Percentiles rank a stretch among this genome's conserved stretches.
Conservation (phyloP, 1,140 invertebrate genomes). For the Halesus radiatus region DNA sequence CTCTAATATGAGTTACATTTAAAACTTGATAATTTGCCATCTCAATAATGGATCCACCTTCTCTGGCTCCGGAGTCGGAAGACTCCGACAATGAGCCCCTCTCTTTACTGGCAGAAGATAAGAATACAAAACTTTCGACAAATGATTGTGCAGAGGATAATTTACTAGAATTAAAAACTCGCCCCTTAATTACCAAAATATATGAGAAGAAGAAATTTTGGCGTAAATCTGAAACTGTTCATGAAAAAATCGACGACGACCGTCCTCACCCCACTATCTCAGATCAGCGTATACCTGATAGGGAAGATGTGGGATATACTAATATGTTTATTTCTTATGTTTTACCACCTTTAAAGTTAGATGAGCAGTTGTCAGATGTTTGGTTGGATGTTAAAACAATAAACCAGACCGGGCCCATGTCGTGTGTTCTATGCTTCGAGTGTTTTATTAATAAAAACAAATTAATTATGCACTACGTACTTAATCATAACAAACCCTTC, state of each 20-base stretch:
- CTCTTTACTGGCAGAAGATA: constrained; percentile 62
- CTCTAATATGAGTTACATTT: background rate
- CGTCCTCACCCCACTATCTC: background rate
- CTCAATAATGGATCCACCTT: constrained; percentile 34
- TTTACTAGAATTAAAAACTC: constrained; percentile 37
- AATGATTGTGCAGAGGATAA: constrained; percentile 41
- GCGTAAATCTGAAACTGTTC: constrained; percentile 39
- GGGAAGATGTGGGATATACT: constrained; percentile 12
- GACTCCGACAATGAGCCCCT: constrained; percentile 68
- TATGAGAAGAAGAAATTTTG: constrained; percentile 42
- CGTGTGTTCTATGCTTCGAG: constrained; percentile 65
- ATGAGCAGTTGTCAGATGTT: constrained; percentile 60
- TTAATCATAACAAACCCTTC: constrained; percentile 68
- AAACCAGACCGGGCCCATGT: constrained; percentile 65
- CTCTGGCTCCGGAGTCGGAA: constrained; percentile 59
- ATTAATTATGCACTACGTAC: constrained; percentile 65
- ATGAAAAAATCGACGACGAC: constrained; percentile 2
- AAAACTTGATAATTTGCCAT: background rate
- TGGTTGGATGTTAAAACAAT: constrained; percentile 68
- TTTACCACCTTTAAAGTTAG: constrained; percentile 34
- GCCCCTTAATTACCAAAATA: constrained; percentile 45
- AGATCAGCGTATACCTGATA: background rate
- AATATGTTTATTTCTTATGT: constrained; percentile 47
- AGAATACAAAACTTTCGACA: constrained; percentile 54
- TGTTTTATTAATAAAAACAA: constrained; percentile 68